phyloP scores from a whole-genome alignment of 2,113 vertebrate species.

The Ophthalmotilapia sp. region DNA sequence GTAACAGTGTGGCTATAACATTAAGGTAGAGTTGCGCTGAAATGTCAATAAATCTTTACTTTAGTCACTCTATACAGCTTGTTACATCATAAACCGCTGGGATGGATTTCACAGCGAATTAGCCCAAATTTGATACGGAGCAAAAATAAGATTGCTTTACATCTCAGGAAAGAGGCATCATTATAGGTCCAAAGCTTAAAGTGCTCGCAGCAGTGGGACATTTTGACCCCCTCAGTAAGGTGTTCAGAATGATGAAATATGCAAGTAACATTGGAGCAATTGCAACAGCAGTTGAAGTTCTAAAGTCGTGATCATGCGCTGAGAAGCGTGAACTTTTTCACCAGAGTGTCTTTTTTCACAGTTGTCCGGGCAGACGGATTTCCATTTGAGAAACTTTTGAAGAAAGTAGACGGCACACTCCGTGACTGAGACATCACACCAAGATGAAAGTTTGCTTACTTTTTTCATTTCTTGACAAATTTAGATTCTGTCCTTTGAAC shows the following conservation, averaged over 20 bases:
- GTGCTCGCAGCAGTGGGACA: background rate
- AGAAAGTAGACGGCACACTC: background rate
- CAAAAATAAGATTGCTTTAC: background rate
- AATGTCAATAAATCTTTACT: background rate
- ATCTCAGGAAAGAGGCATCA: background rate
- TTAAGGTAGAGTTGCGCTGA: background rate
- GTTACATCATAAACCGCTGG: background rate
- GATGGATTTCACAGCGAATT: background rate
- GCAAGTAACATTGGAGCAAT: background rate
- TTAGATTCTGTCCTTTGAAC: background rate
- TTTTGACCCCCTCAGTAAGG: background rate
- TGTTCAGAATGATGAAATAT: conserved; percentile 22
- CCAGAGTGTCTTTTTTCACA: background rate
- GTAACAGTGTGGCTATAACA: background rate
- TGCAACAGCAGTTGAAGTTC: background rate
- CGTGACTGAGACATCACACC: background rate
- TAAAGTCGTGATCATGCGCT: background rate
- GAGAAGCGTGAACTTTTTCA: background rate
- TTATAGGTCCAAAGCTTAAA: background rate
- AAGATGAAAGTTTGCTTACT: background rate
- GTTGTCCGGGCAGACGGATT: background rate
- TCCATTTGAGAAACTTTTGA: background rate
- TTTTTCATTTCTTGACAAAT: background rate
- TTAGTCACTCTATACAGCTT: background rate
- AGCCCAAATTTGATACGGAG: background rate